Evolutionary conservation across 2,797 vertebrate genomes (phyloP), one percentile per base, ranked within the genome.

Genomic region (Chelon auratus): DNA sequence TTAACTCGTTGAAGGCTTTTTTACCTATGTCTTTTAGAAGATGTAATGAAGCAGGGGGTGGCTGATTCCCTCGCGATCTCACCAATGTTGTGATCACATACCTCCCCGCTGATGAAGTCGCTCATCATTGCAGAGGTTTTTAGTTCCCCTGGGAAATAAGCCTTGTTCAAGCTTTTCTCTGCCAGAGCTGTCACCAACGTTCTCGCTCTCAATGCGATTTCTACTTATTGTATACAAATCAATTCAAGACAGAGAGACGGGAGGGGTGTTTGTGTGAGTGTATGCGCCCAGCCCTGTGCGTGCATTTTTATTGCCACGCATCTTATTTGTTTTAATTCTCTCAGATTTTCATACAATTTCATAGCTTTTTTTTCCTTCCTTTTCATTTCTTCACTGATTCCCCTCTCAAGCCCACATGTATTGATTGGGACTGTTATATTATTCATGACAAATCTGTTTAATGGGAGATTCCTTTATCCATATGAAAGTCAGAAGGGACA

Each of bases 81-180:
- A 82, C 84, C 78, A 68, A 68, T 77, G 80, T 75, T 68, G 79
- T 85, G 82, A 90, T 91, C 82, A 88, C 76, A 71, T 76, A 77
- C 80, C 45, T 69, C 80, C 63, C 71, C 58, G 17, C 72, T 77
- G 37, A 88, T 84, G 86, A 93, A 81, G 90, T 64, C 78, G 64
- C 77, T 87, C 84, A 90, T 84, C 80, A 55, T 81, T 77, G 87
- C 73, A 83, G 83, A 69, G 65, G 90, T 82, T 75, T 89, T 36
- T 71, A 20, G 79, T 68, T 93, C 90, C 88, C 80, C 51, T 71
- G 89, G 91, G 93, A 93, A 94, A 95, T 93, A 93, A 94, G 76
- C 74, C 72, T 82, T 68, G 83, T 86, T 91, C 68, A 87, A 90
- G 77, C 72, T 84, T 58, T 63, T 84, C 71, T 80, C 90, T 86